Percentiles rank a stretch among this genome's conserved stretches.
Evolutionary conservation across 2,888 invertebrate genomes (phyloP).

Genomic region (Nomada flava): DNA sequence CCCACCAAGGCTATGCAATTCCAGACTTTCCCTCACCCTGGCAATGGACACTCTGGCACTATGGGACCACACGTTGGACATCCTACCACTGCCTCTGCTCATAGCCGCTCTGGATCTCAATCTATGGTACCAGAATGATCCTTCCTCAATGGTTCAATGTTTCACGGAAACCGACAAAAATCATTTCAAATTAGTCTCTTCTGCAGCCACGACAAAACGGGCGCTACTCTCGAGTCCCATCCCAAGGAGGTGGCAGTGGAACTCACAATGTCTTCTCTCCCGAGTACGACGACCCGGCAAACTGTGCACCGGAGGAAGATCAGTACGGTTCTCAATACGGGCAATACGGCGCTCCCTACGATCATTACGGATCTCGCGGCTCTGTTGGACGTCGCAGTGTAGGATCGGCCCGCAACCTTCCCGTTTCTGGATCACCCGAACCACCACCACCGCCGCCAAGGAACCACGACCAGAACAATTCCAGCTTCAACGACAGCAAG

Average conservation of each 20-base stretch:
- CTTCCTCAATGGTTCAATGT: neutral
- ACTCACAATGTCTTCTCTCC: constrained; percentile 87
- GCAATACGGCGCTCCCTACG: constrained; percentile 93
- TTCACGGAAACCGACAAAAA: neutral
- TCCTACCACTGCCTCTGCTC: constrained; percentile 90
- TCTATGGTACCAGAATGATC: constrained; percentile 88
- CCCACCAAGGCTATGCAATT: constrained; percentile 95
- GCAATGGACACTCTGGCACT: constrained; percentile 91
- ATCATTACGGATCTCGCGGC: constrained; percentile 94
- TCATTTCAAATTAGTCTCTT: neutral
- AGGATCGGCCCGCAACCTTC: constrained; percentile 87
- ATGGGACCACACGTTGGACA: constrained; percentile 91
- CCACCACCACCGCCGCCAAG: constrained; percentile 91
- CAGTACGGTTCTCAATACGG: constrained; percentile 95
- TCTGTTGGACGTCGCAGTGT: constrained; percentile 89
- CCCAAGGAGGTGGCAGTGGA: constrained; percentile 92
- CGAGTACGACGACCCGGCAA: constrained; percentile 97
- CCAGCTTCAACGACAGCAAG: constrained; percentile 95
- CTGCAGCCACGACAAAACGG: constrained; percentile 88
- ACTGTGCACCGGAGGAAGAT: constrained; percentile 96
- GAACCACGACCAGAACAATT: constrained; percentile 92
- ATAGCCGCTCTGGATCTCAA: constrained; percentile 94
- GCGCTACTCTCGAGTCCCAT: constrained; percentile 90
- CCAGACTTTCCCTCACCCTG: constrained; percentile 94
- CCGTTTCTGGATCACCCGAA: constrained; percentile 87